Percentiles rank a stretch among this genome's conserved stretches.
Conservation (phyloP, 2,888 invertebrate genomes). For the Coelinius sp. region DNA sequence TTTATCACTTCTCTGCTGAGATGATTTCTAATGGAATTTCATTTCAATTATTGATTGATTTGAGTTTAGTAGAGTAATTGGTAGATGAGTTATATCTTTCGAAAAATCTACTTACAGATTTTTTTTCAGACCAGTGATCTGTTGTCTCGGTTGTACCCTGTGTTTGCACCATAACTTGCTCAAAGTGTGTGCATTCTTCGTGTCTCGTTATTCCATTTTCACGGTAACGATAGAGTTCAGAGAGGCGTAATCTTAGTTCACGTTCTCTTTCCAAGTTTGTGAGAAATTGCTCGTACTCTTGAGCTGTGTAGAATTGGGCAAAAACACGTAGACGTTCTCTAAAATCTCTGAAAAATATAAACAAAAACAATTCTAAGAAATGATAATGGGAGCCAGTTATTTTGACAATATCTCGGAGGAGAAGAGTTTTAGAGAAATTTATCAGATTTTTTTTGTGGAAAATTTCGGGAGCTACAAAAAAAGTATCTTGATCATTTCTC, state of each 20-base stretch:
- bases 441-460: too few species aligned
- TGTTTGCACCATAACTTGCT: conserved; percentile 79
- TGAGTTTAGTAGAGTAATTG: background rate
- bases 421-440: too few species aligned
- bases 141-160: conserved; percentile 73
- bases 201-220: conserved; percentile 87
- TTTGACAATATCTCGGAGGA: too few species aligned
- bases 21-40: background rate
- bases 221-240: conserved; percentile 87
- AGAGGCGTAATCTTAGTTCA: conserved; percentile 85
- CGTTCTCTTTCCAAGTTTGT: conserved; percentile 86
- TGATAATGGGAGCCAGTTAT: too few species aligned
- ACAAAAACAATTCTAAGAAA: conserved; percentile 12
- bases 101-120: conserved; percentile 73
- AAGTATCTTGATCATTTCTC: too few species aligned
- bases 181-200: conserved; percentile 90
- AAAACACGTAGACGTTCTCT: conserved; percentile 88
- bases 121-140: conserved; percentile 78
- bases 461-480: too few species aligned
- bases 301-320: conserved; percentile 89
- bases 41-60: conserved; percentile 19
- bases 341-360: conserved; percentile 76
- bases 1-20: background rate
- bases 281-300: conserved; percentile 86
- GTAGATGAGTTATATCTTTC: background rate